A percentile compares a stretch with the other conserved stretches of the same genome.
Conservation (phyloP, 2,797 vertebrate genomes). For the Galaxias olidus region DNA sequence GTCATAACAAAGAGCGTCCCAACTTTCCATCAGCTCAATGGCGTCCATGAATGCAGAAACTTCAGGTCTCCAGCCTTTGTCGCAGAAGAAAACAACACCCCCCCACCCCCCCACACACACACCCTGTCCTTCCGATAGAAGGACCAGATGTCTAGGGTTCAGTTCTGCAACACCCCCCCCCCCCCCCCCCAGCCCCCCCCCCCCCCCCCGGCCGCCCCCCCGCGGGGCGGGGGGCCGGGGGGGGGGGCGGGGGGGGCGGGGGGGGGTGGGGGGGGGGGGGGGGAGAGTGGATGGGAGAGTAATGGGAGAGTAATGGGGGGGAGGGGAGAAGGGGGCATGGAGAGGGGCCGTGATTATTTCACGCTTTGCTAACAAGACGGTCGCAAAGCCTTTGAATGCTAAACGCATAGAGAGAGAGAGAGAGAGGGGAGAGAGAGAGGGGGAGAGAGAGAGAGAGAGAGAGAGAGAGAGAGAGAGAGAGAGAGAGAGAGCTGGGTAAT, state of each 20-base stretch:
- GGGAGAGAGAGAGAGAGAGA: no score
- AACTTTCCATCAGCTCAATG: constrained; percentile 19
- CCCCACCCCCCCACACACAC: constrained; percentile 38
- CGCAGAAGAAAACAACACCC: constrained; percentile 41
- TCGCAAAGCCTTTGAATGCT: constrained; percentile 79
- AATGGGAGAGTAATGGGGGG: no score
- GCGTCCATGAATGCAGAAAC: constrained; percentile 27
- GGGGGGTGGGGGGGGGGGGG: constrained; percentile 9
- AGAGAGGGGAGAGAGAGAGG: no score
- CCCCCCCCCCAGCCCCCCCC: constrained; percentile 44
- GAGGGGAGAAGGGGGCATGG: constrained; percentile 12
- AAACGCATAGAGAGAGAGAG: constrained; percentile 51
- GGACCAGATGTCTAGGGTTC: constrained; percentile 82
- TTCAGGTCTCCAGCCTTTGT: constrained; percentile 20
- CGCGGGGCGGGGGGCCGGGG: constrained; percentile 28
- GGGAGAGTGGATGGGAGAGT: no score
- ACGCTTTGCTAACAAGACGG: constrained; percentile 81
- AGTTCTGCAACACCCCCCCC: constrained; percentile 61
- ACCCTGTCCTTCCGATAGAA: constrained; percentile 55
- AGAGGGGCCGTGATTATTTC: constrained; percentile 76
- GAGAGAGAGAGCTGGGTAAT: constrained; percentile 27
- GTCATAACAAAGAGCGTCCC: constrained; percentile 4
- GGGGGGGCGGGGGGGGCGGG: constrained; percentile 28
- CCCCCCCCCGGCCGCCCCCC: constrained; percentile 38
- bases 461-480: no score